Percentiles rank a stretch among this genome's conserved stretches.
phyloP scores from a whole-genome alignment of 1,140 invertebrate genomes.

The Drosophila persimilis region DNA sequence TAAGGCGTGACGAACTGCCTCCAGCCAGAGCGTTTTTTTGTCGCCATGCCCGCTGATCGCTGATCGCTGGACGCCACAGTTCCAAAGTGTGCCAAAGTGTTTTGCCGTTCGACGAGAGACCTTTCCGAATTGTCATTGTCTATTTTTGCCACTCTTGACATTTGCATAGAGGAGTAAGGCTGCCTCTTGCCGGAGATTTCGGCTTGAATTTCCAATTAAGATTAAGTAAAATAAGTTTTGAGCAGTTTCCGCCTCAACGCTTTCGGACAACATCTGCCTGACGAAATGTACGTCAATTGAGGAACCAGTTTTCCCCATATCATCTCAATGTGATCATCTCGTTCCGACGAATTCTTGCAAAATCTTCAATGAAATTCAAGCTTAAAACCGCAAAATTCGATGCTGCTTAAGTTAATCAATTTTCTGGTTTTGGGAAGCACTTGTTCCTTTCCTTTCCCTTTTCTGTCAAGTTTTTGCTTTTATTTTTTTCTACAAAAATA shows the following conservation, averaged over 20 bases:
- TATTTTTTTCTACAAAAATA: no score
- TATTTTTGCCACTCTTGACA: slow-evolving; percentile 74
- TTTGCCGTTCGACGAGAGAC: slow-evolving; percentile 64
- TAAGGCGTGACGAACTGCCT: slow-evolving; percentile 76
- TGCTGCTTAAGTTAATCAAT: slow-evolving; percentile 12
- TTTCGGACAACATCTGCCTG: slow-evolving; percentile 28
- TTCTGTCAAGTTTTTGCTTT: no score
- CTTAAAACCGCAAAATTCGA: slow-evolving; percentile 27
- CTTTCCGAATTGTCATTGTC: slow-evolving; percentile 74
- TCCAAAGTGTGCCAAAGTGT: slow-evolving; percentile 75
- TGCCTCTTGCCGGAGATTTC: slow-evolving; percentile 9
- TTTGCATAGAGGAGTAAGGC: slow-evolving; percentile 70
- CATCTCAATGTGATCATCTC: slow-evolving; percentile 37
- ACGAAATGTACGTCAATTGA: slow-evolving; percentile 66
- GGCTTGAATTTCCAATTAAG: slow-evolving; percentile 70
- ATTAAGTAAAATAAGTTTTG: slow-evolving; percentile 59
- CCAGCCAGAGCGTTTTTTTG: slow-evolving; percentile 42
- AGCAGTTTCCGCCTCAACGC: slow-evolving; percentile 60
- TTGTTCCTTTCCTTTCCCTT: slow-evolving; percentile 5
- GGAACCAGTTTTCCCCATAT: slow-evolving; percentile 61
- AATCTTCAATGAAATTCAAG: slow-evolving; percentile 45
- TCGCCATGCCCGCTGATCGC: slow-evolving; percentile 1
- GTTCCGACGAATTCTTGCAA: slow-evolving; percentile 37
- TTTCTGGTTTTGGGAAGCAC: slow-evolving; percentile 2
- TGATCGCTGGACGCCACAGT: slow-evolving; percentile 36